These are phyloP conservation scores for Mastomys coucha DNA, from an alignment of 2,113 vertebrate genomes.

Conservation along the genomic window DNA sequence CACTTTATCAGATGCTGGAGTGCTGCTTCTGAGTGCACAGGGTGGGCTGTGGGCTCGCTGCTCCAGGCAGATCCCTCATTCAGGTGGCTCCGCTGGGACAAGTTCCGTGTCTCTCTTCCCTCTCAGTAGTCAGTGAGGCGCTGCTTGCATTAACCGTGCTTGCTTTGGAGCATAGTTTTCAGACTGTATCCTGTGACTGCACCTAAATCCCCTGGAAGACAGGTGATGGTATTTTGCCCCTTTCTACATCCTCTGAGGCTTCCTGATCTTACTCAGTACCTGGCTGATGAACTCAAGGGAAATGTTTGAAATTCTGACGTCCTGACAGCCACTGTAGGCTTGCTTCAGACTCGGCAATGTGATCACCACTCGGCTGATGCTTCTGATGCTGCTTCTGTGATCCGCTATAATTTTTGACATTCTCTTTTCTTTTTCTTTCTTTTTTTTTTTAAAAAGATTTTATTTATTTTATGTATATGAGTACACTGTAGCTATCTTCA, in stretches of 20 bases:
- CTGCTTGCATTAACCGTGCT: neutral
- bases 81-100: neutral
- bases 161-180: slow-evolving; percentile 18
- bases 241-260: neutral
- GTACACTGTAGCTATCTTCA: too few relatives aligned
- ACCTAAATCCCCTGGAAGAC: neutral
- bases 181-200: neutral
- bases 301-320: neutral
- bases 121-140: neutral
- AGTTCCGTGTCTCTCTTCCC: neutral
- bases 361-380: neutral
- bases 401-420: neutral
- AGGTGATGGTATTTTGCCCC: neutral
- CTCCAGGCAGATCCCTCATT: neutral
- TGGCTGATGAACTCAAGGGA: neutral
- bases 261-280: neutral
- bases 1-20: slow-evolving; percentile 12
- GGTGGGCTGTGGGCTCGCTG: neutral
- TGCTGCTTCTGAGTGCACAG: neutral
- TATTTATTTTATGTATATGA: neutral
- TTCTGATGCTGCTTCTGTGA: neutral
- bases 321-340: neutral
- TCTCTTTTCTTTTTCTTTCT: neutral
- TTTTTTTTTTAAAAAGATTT: neutral
- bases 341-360: neutral